Percentiles rank a stretch among this genome's conserved stretches.
phyloP scores from a whole-genome alignment of 2,797 vertebrate genomes.

The Alectoris magna region DNA sequence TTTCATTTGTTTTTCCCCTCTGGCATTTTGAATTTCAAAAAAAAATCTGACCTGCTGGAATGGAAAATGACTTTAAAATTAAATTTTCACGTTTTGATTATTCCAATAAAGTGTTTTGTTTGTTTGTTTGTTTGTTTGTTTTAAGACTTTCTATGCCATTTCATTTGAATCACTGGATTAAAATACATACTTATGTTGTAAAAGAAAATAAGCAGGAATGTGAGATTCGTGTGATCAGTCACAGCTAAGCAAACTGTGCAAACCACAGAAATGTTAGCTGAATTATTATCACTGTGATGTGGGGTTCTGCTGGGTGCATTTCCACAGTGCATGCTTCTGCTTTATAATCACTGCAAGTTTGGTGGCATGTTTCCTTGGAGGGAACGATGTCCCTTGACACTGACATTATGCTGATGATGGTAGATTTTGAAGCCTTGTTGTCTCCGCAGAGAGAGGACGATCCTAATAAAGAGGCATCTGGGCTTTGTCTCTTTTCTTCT shows the following conservation, averaged over 20 bases:
- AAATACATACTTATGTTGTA: neutral
- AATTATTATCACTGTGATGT: conserved; percentile 21
- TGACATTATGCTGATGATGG: neutral
- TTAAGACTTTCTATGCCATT: neutral
- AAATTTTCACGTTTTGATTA: conserved; percentile 15
- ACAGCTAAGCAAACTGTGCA: conserved; percentile 9
- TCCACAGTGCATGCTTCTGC: neutral
- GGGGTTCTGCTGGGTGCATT: neutral
- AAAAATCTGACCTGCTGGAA: neutral
- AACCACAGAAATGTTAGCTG: conserved; percentile 3
- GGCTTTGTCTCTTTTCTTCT: conserved; percentile 61
- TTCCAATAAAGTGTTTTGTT: neutral
- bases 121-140: neutral
- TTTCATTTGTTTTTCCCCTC: conserved; percentile 29
- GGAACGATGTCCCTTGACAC: conserved; percentile 10
- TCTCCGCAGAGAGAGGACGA: conserved; percentile 10
- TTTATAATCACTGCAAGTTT: conserved; percentile 36
- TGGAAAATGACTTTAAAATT: conserved; percentile 3
- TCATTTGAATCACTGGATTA: neutral
- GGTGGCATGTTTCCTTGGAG: conserved; percentile 12
- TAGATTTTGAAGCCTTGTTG: conserved; percentile 48
- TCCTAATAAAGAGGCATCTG: conserved; percentile 64
- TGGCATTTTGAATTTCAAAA: neutral
- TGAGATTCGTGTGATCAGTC: neutral
- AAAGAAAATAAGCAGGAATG: conserved; percentile 23